Evolutionary conservation across 2,888 invertebrate genomes (phyloP), one percentile per base, ranked within the genome.

Genomic region (Drosophila anceps): DNA sequence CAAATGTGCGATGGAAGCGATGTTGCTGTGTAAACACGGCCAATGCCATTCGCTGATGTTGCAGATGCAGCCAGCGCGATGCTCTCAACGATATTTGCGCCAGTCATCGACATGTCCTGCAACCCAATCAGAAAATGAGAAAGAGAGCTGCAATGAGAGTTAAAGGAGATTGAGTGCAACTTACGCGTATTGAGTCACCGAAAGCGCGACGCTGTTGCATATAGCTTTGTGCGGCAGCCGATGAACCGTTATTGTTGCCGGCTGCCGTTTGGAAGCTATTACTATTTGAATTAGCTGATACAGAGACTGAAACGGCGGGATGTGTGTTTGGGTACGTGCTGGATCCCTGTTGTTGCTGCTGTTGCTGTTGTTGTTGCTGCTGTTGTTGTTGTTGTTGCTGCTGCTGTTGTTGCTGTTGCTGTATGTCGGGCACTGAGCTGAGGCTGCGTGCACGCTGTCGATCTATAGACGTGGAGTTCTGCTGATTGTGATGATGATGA

Each of bases 1-100:
- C 97, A 97, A 94, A 98, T 97, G 94, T 97, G 97, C 85, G 97
- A 97, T 92, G 97, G 97, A 94, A 97, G 94, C 88, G 97, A 97
- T 93, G 97, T 97, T 88, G 97, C 97, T 72, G 97, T 96, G 91
- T 97, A 97, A 39, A 97, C 97, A 79, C 97, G 94, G 70, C 97
- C 96, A 58, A 96, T 94, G 66, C 95, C 95, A 71, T 88, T 90
- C 55, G 78, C 89, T 55, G 84, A 88, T 60, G 74, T 73, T 88
- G 64, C 91, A 44, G 92, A 91, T 55, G 93, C 91, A 61, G 92
- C 92, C 70, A 92, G 75, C 59, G 92, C 91, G 69, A 92, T 91
- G 78, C 91, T 92, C 72, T 92, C 92, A n/a, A 91, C 92, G 54
- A 92, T 90, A 71, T 91, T 92, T 58, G 90, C 89, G 55, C 92